A percentile compares a stretch with the other conserved stretches of the same genome.
phyloP scores from a whole-genome alignment of 2,797 vertebrate species.

The Propithecus deckenii region DNA sequence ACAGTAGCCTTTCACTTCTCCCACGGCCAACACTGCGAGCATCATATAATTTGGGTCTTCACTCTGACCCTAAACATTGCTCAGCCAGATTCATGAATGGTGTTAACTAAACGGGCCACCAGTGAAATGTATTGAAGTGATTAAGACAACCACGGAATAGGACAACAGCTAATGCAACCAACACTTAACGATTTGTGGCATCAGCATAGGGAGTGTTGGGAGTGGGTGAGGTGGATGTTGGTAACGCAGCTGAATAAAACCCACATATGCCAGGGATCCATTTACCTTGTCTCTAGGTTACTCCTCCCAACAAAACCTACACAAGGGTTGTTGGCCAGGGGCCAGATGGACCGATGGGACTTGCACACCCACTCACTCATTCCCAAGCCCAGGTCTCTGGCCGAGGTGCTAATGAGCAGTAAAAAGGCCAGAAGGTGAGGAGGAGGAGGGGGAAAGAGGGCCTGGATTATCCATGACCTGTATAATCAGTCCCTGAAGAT shows the following conservation, averaged over 20 bases:
- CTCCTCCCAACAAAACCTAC: constrained; percentile 40
- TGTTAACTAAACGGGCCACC: constrained; percentile 1
- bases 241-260: background rate
- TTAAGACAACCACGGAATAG: background rate
- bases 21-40: background rate
- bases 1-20: background rate
- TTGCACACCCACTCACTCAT: constrained; percentile 36
- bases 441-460: background rate
- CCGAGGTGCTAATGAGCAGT: constrained; percentile 47
- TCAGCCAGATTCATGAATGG: background rate
- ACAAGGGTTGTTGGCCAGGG: constrained; percentile 1
- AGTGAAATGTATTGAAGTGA: background rate
- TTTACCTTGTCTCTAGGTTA: constrained; percentile 40
- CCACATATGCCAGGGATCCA: background rate
- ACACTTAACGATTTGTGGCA: background rate
- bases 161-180: background rate
- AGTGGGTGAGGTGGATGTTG: background rate
- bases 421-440: constrained; percentile 38
- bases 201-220: background rate
- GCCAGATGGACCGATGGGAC: constrained; percentile 11
- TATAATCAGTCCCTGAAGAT: constrained; percentile 48
- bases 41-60: background rate
- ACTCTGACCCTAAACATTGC: background rate
- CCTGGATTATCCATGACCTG: constrained; percentile 27
- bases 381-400: constrained; percentile 13